A percentile compares a stretch with the other conserved stretches of the same genome.
Evolutionary conservation across 1,140 invertebrate species (phyloP).

Genomic region (Caenorhabditis tropicalis): DNA sequence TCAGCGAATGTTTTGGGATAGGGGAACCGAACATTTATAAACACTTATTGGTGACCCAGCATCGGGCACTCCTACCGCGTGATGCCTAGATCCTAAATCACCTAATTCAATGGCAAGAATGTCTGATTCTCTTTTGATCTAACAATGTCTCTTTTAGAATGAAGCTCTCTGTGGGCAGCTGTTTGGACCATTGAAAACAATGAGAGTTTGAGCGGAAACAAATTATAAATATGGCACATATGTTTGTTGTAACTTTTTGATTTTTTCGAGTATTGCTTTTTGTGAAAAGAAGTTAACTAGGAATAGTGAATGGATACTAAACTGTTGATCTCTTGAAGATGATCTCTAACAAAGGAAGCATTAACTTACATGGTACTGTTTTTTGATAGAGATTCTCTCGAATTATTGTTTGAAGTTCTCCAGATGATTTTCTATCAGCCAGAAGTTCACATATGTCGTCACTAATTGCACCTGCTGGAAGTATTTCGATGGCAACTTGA

Average conservation of each 20-base stretch:
- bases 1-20: conserved; percentile 12
- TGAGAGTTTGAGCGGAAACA: neutral
- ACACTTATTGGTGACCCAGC: neutral
- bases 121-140: neutral
- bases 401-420: conserved; percentile 78
- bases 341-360: too few species aligned
- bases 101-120: conserved; percentile 20
- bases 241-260: neutral
- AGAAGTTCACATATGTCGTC: conserved; percentile 56
- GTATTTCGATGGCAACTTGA: conserved; percentile 46
- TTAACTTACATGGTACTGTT: conserved; percentile 78
- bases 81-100: conserved; percentile 31
- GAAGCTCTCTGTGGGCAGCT: neutral
- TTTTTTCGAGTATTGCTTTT: neutral
- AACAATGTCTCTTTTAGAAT: neutral
- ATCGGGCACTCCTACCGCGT: neutral
- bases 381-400: conserved; percentile 79
- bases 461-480: conserved; percentile 30
- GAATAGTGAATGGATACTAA: too few species aligned
- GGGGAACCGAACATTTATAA: conserved; percentile 17
- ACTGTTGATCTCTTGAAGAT: too few species aligned
- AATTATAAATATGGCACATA: neutral
- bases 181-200: conserved; percentile 12
- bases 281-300: too few species aligned
- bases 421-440: conserved; percentile 41